Percentiles rank a stretch among this genome's conserved stretches.
These are phyloP conservation scores for Oscheius sp. DNA, from an alignment of 2,888 invertebrate genomes.

Conservation along the genomic window DNA sequence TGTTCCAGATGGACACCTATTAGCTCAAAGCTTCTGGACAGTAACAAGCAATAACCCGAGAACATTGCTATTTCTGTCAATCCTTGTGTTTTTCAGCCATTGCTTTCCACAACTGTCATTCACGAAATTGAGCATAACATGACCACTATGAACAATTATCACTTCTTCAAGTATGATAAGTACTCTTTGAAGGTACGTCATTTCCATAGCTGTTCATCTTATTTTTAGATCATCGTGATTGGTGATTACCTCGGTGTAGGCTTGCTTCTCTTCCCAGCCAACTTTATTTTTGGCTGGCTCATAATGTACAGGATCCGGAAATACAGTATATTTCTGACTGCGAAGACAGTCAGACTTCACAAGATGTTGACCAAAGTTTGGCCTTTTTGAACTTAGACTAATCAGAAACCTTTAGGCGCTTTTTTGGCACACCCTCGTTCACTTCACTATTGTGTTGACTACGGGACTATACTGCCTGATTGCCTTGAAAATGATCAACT, in stretches of 20 bases:
- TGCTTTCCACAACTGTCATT: too few species aligned
- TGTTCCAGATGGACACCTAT: too few species aligned
- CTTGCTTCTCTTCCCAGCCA: background rate
- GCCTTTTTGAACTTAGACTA: background rate
- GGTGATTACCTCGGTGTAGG: background rate
- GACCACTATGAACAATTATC: too few species aligned
- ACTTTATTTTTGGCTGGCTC: constrained; percentile 10
- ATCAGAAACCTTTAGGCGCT: constrained; percentile 3
- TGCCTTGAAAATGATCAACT: background rate
- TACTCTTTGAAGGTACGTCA: too few species aligned
- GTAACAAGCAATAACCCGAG: too few species aligned
- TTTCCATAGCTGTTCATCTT: too few species aligned
- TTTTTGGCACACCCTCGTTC: constrained; percentile 1
- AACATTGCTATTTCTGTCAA: too few species aligned
- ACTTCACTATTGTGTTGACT: background rate
- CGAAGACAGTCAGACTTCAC: constrained; percentile 5
- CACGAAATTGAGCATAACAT: too few species aligned
- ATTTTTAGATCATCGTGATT: too few species aligned
- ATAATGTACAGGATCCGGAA: background rate
- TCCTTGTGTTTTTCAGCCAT: too few species aligned
- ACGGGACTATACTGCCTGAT: background rate
- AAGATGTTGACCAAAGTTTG: constrained; percentile 7
- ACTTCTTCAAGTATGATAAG: too few species aligned
- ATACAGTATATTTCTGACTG: background rate
- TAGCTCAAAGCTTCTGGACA: too few species aligned